These are phyloP conservation scores for Ataeniobius toweri DNA, from an alignment of 2,797 vertebrate species.

Conservation along the genomic window DNA sequence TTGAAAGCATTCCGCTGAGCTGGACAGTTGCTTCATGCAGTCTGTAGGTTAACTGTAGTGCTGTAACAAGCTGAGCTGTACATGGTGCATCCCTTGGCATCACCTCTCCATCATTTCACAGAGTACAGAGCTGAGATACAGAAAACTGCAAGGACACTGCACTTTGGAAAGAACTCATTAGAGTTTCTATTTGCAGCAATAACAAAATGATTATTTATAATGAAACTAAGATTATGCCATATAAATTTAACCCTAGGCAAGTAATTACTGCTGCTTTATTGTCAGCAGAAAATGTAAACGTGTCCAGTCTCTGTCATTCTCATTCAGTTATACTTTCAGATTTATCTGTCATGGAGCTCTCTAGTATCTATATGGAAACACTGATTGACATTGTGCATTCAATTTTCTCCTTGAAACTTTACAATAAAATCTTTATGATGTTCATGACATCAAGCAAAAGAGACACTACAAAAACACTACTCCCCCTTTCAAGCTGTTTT, in stretches of 20 bases:
- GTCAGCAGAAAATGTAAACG: constrained; percentile 1
- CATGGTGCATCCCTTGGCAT: not conserved
- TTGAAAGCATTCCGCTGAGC: constrained; percentile 6
- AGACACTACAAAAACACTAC: too few relatives aligned
- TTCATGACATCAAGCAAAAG: not conserved
- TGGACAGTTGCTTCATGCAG: constrained; percentile 8
- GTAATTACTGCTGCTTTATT: constrained; percentile 7
- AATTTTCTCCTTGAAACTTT: not conserved
- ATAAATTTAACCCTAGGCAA: not conserved
- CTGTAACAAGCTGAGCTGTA: constrained; percentile 10
- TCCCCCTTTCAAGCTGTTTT: not conserved
- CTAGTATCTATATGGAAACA: not conserved
- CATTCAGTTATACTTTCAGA: constrained; percentile 1
- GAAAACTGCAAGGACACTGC: not conserved
- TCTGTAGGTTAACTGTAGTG: constrained; percentile 19
- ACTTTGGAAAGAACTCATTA: not conserved
- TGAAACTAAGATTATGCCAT: constrained; percentile 12
- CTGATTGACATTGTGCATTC: not conserved
- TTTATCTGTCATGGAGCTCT: not conserved
- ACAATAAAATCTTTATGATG: not conserved
- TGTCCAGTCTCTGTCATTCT: constrained; percentile 5
- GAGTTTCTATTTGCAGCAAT: constrained; percentile 2
- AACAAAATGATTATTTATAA: constrained; percentile 13
- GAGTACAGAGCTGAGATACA: constrained; percentile 4
- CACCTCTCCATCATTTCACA: constrained; percentile 2